phyloP scores from a whole-genome alignment of 2,113 vertebrate genomes.

The Pygoscelis antarcticus region DNA sequence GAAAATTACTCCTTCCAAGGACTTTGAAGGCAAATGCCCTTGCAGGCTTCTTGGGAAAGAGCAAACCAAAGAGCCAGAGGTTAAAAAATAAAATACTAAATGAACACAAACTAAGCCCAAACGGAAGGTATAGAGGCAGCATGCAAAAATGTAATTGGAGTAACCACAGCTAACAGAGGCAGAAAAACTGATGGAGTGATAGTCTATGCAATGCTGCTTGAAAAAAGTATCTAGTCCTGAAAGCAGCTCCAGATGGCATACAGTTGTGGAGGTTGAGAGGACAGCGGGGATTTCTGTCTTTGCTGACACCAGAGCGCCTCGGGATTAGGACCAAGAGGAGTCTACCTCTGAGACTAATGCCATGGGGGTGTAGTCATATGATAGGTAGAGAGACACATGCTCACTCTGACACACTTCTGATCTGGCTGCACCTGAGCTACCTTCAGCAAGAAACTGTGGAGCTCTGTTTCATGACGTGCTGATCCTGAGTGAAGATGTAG shows the following conservation, averaged over 20 bases:
- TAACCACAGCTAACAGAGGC: neutral
- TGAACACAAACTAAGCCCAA: neutral
- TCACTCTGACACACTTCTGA: neutral
- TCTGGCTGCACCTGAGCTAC: neutral
- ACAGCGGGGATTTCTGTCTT: neutral
- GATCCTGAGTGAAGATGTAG: neutral
- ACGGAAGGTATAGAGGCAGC: neutral
- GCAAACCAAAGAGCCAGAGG: neutral
- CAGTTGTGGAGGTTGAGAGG: neutral
- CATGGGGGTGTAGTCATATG: accelerated
- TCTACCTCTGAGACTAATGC: neutral
- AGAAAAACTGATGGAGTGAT: neutral
- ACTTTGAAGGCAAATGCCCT: neutral
- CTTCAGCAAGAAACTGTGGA: neutral
- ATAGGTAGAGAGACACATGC: neutral
- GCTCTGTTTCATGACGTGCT: neutral
- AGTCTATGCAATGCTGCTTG: neutral
- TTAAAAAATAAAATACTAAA: neutral
- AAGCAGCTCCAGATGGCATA: neutral
- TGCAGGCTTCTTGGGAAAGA: neutral
- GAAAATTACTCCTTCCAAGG: neutral
- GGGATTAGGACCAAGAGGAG: neutral
- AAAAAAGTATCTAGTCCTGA: neutral
- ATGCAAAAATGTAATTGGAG: neutral
- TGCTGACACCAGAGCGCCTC: neutral